Percentiles rank a stretch among this genome's conserved stretches.
Evolutionary conservation across 2,797 vertebrate genomes (phyloP).

Genomic region (Oceanodroma leucorhoa): DNA sequence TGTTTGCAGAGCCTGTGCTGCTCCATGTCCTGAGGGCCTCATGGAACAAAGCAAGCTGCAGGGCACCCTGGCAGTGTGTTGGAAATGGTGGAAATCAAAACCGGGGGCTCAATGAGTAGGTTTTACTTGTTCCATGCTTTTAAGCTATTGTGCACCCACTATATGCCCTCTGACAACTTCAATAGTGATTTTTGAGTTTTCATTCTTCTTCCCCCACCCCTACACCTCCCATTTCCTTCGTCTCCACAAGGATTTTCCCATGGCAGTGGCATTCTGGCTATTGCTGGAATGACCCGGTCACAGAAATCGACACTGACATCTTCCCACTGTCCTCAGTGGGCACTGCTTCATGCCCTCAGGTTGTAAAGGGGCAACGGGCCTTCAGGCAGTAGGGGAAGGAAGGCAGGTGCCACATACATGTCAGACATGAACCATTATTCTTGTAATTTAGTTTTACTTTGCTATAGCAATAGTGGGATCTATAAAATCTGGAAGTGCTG

Average conservation of each 20-base stretch:
- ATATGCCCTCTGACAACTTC: not conserved
- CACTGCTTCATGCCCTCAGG: not conserved
- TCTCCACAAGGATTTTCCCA: not conserved
- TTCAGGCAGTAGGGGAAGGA: not conserved
- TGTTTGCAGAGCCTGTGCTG: not conserved
- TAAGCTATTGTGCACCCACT: accelerated
- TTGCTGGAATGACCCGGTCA: not conserved
- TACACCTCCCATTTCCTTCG: not conserved
- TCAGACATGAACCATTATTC: not conserved
- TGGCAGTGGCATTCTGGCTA: not conserved
- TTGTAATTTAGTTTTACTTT: not conserved
- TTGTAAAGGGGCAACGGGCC: not conserved
- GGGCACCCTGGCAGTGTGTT: not conserved
- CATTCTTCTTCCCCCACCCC: accelerated
- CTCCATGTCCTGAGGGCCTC: not conserved
- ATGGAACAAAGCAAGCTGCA: not conserved
- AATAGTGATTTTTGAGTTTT: not conserved
- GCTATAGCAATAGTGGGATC: not conserved
- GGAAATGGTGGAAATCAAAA: not conserved
- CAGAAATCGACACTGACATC: not conserved
- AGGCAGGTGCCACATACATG: not conserved
- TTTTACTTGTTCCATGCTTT: not conserved
- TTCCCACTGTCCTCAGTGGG: not conserved
- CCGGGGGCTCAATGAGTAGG: accelerated
- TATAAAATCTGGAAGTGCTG: not conserved